These are phyloP conservation scores for Vipera latastei DNA, from an alignment of 2,797 vertebrate species.

Conservation along the genomic window DNA sequence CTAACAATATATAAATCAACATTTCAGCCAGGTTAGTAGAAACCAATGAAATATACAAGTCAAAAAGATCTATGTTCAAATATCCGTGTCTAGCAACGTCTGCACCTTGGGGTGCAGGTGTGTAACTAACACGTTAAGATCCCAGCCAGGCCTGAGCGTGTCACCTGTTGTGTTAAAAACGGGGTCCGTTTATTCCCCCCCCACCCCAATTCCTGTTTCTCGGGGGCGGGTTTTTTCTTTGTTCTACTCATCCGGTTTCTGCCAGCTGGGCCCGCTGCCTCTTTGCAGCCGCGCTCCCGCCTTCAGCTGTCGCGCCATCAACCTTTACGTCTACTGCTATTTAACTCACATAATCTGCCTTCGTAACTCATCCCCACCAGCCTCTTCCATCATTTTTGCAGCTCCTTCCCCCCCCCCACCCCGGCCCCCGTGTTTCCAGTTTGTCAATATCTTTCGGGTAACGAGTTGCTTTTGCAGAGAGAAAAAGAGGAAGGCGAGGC, in stretches of 20 bases:
- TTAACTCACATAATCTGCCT: slow-evolving; percentile 11
- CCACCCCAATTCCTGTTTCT: neutral
- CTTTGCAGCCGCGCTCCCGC: neutral
- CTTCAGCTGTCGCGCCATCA: neutral
- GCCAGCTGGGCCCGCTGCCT: slow-evolving; percentile 2
- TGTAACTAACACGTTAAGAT: neutral
- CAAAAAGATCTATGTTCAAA: neutral
- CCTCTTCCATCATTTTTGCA: slow-evolving; percentile 18
- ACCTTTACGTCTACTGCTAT: slow-evolving; percentile 14
- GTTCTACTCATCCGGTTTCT: slow-evolving; percentile 7
- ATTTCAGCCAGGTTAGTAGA: neutral
- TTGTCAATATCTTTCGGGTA: slow-evolving; percentile 16
- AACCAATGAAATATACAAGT: neutral
- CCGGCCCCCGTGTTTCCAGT: neutral
- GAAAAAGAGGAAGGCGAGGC: neutral
- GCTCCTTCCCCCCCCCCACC: neutral
- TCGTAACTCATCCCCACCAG: slow-evolving; percentile 1
- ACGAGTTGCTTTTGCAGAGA: slow-evolving; percentile 8
- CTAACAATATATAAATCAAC: neutral
- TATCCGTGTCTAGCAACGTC: neutral
- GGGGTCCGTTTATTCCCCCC: neutral
- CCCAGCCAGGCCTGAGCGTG: neutral
- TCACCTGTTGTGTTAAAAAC: neutral
- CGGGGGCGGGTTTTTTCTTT: neutral
- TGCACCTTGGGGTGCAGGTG: neutral